Conservation (phyloP, 2,113 vertebrate genomes). For the Channa maculata region DNA sequence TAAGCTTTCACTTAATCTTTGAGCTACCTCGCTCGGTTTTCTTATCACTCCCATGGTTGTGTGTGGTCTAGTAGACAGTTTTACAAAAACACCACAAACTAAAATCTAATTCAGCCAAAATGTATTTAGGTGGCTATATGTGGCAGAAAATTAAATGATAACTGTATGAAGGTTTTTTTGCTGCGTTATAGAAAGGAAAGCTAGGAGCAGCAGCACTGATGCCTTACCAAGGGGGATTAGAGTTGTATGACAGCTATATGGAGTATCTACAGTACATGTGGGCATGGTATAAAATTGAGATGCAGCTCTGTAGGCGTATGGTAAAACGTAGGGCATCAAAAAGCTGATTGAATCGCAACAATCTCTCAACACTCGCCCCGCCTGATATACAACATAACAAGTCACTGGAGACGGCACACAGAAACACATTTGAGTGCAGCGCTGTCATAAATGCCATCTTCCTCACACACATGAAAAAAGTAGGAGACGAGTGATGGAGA, state of each 20-base stretch:
- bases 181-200: constrained; percentile 36
- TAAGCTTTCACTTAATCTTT: constrained; percentile 75
- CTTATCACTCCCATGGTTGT: constrained; percentile 35
- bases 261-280: constrained; percentile 62
- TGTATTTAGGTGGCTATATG: background rate
- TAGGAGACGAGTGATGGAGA: constrained; percentile 67
- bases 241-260: constrained; percentile 76
- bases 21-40: constrained; percentile 55
- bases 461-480: constrained; percentile 82
- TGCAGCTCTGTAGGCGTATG: constrained; percentile 69
- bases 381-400: constrained; percentile 80
- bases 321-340: constrained; percentile 69
- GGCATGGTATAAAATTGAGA: constrained; percentile 72
- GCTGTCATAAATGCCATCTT: constrained; percentile 80
- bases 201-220: constrained; percentile 37
- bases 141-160: constrained; percentile 16
- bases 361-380: constrained; percentile 65
- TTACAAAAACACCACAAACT: constrained; percentile 7
- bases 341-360: constrained; percentile 75
- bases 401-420: constrained; percentile 80
- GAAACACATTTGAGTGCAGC: constrained; percentile 70
- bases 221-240: constrained; percentile 63
- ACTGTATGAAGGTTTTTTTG: constrained; percentile 32
- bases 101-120: constrained; percentile 6
- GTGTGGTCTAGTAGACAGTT: background rate